phyloP scores from a whole-genome alignment of 2,888 invertebrate species.

The Leptinotarsa rubiginosa region DNA sequence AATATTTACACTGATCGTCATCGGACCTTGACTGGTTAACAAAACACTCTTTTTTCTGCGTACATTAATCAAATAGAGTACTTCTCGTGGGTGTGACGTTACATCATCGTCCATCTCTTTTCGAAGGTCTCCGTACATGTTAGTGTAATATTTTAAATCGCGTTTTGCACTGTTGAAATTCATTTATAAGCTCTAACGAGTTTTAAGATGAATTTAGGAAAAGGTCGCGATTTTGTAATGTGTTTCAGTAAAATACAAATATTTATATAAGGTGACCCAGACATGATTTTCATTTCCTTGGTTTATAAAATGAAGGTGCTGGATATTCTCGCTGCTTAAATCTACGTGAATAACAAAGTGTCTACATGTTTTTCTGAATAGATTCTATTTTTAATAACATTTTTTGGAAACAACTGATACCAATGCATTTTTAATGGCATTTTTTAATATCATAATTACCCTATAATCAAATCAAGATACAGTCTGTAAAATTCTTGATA shows the following conservation, averaged over 20 bases:
- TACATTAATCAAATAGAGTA: slow-evolving; percentile 25
- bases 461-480: too few species aligned
- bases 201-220: slow-evolving; percentile 13
- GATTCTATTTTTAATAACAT: too few species aligned
- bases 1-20: slow-evolving; percentile 25
- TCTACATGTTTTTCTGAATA: background rate
- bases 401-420: too few species aligned
- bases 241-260: slow-evolving; percentile 21
- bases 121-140: slow-evolving; percentile 15
- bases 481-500: too few species aligned
- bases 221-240: slow-evolving; percentile 19
- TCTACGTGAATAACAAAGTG: background rate
- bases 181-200: background rate
- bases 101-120: slow-evolving; percentile 27
- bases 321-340: background rate
- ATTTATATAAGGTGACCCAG: slow-evolving; percentile 26
- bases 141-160: slow-evolving; percentile 4
- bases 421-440: too few species aligned
- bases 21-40: slow-evolving; percentile 22
- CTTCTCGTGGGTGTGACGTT: slow-evolving; percentile 23
- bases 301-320: slow-evolving; percentile 19
- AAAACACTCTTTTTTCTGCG: slow-evolving; percentile 19
- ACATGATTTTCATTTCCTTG: slow-evolving; percentile 23
- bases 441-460: too few species aligned
- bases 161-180: background rate